Conservation (phyloP, 2,113 vertebrate genomes). For the Anguilla rostrata region DNA sequence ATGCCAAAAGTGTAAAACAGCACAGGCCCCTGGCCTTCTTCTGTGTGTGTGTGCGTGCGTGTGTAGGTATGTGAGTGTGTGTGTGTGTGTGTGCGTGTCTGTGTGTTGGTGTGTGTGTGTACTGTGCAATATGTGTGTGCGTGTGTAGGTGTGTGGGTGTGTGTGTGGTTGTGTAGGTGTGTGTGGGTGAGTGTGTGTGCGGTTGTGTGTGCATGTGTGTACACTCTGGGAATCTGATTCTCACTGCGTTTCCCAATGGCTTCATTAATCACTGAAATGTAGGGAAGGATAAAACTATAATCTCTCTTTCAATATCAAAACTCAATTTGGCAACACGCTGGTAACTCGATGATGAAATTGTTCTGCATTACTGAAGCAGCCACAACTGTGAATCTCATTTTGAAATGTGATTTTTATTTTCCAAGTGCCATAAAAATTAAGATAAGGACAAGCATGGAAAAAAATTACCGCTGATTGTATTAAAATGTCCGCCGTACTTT, state of each 20-base stretch:
- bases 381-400: not conserved
- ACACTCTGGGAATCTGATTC: not conserved
- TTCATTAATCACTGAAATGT: slow-evolving; percentile 6
- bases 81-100: not conserved
- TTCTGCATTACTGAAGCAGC: not conserved
- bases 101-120: not conserved
- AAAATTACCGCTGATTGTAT: not conserved
- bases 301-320: slow-evolving; percentile 1
- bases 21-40: not conserved
- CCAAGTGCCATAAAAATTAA: not conserved
- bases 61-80: not conserved
- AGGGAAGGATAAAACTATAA: not conserved
- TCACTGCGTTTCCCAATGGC: not conserved
- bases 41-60: not conserved
- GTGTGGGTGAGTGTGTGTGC: not conserved
- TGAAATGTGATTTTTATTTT: not conserved
- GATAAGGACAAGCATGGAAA: not conserved
- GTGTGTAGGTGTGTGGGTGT: slow-evolving; percentile 7
- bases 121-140: not conserved
- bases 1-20: not conserved
- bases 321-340: not conserved
- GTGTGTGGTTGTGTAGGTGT: not conserved
- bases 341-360: not conserved
- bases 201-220: not conserved
- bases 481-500: not conserved